Conservation (phyloP, 1,140 invertebrate genomes). For the Sitobion miscanthi region DNA sequence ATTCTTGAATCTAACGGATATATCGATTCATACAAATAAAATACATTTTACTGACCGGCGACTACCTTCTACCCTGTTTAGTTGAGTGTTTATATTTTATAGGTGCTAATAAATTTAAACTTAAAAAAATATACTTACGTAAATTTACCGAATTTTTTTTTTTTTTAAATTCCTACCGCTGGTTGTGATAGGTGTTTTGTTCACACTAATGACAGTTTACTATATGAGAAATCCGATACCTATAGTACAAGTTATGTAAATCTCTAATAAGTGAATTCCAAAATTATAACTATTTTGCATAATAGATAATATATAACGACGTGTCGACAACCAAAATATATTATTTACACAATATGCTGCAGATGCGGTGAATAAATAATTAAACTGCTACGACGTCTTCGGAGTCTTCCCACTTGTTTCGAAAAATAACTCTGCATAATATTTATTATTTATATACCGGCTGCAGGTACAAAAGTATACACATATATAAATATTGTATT, state of each 20-base stretch:
- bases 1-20: background rate
- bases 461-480: background rate
- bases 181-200: background rate
- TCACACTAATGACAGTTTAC: background rate
- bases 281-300: background rate
- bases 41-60: background rate
- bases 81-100: background rate
- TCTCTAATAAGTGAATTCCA: background rate
- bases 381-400: background rate
- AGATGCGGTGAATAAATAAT: background rate
- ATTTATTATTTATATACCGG: background rate
- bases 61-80: background rate
- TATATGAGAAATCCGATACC: background rate
- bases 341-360: background rate
- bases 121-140: background rate
- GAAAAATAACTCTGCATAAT: background rate
- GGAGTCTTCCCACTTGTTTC: background rate
- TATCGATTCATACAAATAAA: background rate
- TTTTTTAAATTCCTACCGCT: background rate
- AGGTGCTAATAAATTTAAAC: background rate
- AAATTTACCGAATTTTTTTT: background rate
- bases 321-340: background rate
- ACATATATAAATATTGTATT: background rate
- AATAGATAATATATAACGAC: background rate
- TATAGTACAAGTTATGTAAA: background rate